Evolutionary conservation across 2,888 invertebrate species (phyloP).

Genomic region (Electrophaes corylata): DNA sequence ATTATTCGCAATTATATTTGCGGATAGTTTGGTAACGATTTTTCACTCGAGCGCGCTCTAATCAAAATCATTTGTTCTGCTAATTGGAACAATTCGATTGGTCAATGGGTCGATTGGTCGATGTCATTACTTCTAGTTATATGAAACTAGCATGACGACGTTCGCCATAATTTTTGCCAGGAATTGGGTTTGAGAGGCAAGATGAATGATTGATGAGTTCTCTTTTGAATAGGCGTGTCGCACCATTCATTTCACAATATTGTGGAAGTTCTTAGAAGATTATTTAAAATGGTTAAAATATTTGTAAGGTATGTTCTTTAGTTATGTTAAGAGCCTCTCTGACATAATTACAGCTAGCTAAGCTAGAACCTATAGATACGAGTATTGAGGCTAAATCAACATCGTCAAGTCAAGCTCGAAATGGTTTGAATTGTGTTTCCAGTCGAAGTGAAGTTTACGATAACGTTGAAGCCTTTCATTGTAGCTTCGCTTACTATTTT

Average conservation of each 20-base stretch:
- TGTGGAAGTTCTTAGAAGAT: not conserved
- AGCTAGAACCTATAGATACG: not conserved
- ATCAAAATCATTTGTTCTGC: conserved; percentile 34
- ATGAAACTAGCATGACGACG: conserved; percentile 21
- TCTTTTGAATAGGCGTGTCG: conserved; percentile 13
- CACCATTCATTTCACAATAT: conserved; percentile 1
- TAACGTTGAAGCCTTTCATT: conserved; percentile 10
- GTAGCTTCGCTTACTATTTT: not conserved
- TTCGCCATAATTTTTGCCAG: conserved; percentile 10
- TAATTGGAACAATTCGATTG: conserved; percentile 32
- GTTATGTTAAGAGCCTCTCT: too few species aligned
- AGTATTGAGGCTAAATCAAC: conserved; percentile 45
- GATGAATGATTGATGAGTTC: conserved; percentile 16
- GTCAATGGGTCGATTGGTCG: conserved; percentile 5
- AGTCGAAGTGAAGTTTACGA: conserved; percentile 23
- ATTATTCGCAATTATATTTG: conserved; percentile 35
- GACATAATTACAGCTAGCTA: too few species aligned
- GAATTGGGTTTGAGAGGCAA: conserved; percentile 14
- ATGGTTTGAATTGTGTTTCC: conserved; percentile 31
- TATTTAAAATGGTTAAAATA: too few species aligned
- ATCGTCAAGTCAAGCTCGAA: conserved; percentile 33
- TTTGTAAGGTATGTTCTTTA: too few species aligned
- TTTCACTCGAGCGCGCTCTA: conserved; percentile 30
- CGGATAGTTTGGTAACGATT: conserved; percentile 27
- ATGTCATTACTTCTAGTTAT: conserved; percentile 20